A percentile compares a stretch with the other conserved stretches of the same genome.
Evolutionary conservation across 2,113 vertebrate species (phyloP).

Genomic region (Gymnocephalus cernua): DNA sequence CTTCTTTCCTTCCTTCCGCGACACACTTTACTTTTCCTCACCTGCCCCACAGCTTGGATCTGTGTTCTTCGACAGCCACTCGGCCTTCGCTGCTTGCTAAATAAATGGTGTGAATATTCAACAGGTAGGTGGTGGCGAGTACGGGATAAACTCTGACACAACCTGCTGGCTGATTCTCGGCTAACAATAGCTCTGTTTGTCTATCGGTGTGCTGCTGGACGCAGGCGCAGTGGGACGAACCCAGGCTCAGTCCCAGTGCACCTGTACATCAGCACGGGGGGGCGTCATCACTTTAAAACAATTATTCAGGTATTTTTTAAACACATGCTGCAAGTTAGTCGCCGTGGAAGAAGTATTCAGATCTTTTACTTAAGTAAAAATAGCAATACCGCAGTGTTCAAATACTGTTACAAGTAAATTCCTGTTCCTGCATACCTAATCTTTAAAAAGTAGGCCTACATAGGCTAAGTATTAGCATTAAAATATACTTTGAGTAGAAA

Average conservation of each 20-base stretch:
- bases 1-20: slow-evolving; percentile 50
- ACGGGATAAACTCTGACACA: slow-evolving; percentile 59
- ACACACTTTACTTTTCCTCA: slow-evolving; percentile 37
- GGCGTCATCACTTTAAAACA: slow-evolving; percentile 14
- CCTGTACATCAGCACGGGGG: slow-evolving; percentile 54
- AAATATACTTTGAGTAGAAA: too few species aligned
- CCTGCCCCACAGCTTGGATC: slow-evolving; percentile 14
- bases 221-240: slow-evolving; percentile 77
- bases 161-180: slow-evolving; percentile 44
- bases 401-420: too few species aligned
- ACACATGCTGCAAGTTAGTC: background rate
- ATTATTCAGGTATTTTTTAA: background rate
- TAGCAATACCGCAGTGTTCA: too few species aligned
- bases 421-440: too few species aligned
- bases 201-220: slow-evolving; percentile 53
- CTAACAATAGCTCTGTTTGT: slow-evolving; percentile 83
- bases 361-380: too few species aligned
- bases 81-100: slow-evolving; percentile 10
- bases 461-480: too few species aligned
- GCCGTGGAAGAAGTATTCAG: background rate
- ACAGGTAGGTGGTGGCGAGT: slow-evolving; percentile 67
- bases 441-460: too few species aligned
- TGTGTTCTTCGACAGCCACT: slow-evolving; percentile 39
- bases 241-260: slow-evolving; percentile 46
- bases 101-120: slow-evolving; percentile 57